phyloP scores from a whole-genome alignment of 2,113 vertebrate species.

The Cottus gobio region DNA sequence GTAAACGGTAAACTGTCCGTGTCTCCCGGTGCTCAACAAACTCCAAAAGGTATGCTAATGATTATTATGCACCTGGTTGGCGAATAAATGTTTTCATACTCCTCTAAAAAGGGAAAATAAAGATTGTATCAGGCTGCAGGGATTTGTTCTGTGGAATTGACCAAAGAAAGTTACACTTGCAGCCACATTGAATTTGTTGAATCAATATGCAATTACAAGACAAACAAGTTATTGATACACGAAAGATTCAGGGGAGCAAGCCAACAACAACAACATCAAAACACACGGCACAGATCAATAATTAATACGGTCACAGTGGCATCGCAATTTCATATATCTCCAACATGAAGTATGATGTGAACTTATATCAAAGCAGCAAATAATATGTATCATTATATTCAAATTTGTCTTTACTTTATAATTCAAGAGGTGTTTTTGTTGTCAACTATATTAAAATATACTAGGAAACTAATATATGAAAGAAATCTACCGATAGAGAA shows the following conservation, averaged over 20 bases:
- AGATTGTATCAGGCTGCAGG: conserved; percentile 18
- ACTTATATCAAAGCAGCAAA: neutral
- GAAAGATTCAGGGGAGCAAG: conserved; percentile 63
- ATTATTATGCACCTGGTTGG: conserved; percentile 43
- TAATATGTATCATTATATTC: neutral
- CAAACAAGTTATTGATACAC: conserved; percentile 79
- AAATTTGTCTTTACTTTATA: neutral
- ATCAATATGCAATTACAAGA: conserved; percentile 83
- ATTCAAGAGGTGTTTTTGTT: neutral
- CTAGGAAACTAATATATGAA: neutral
- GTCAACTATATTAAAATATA: neutral
- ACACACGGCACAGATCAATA: conserved; percentile 68
- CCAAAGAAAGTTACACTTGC: conserved; percentile 44
- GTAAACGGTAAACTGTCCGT: conserved; percentile 36
- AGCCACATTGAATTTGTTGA: conserved; percentile 56
- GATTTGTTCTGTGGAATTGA: conserved; percentile 42
- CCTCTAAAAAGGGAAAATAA: conserved; percentile 41
- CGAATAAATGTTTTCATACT: conserved; percentile 33
- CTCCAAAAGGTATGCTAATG: conserved; percentile 30
- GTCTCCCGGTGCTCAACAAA: conserved; percentile 40
- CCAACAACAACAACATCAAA: conserved; percentile 66
- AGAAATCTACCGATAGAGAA: neutral
- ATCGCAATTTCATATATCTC: neutral
- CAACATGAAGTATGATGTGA: neutral
- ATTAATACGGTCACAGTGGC: conserved; percentile 61